These are phyloP conservation scores for Mimumesa dahlbomi DNA, from an alignment of 2,888 invertebrate species.

Conservation along the genomic window DNA sequence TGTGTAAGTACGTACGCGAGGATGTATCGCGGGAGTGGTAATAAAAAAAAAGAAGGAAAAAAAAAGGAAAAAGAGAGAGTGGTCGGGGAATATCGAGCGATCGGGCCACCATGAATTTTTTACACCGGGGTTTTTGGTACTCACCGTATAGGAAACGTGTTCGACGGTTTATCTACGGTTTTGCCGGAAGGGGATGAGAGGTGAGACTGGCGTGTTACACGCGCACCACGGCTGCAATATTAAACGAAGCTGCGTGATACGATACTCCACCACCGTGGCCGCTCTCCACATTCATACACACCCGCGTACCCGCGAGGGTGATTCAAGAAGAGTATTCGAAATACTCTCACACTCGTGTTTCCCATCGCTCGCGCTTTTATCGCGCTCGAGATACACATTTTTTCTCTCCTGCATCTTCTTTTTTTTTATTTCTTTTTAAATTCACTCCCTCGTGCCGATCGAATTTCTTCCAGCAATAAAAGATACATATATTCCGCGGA, in stretches of 20 bases:
- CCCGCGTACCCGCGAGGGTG: slow-evolving; percentile 22
- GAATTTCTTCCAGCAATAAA: too few species aligned
- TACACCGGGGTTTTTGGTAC: slow-evolving; percentile 41
- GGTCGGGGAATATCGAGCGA: slow-evolving; percentile 40
- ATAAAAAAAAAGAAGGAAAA: not conserved
- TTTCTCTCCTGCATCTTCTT: too few species aligned
- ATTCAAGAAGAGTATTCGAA: slow-evolving; percentile 20
- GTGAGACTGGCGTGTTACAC: slow-evolving; percentile 1
- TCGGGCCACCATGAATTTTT: slow-evolving; percentile 50
- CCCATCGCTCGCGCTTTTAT: not conserved
- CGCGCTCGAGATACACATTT: not conserved
- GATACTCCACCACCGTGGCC: slow-evolving; percentile 10
- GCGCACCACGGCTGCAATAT: slow-evolving; percentile 40
- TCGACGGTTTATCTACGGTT: slow-evolving; percentile 38
- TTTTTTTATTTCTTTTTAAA: not conserved
- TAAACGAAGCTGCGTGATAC: slow-evolving; percentile 45
- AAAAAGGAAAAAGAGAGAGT: not conserved
- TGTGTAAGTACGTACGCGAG: not conserved
- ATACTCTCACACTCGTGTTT: slow-evolving; percentile 19
- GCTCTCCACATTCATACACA: not conserved
- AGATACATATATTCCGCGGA: too few species aligned
- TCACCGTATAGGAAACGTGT: slow-evolving; percentile 30
- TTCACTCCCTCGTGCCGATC: too few species aligned
- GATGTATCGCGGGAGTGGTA: not conserved
- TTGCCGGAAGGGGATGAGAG: not conserved